A percentile compares a stretch with the other conserved stretches of the same genome.
These are phyloP conservation scores for Acrobasis suavella DNA, from an alignment of 2,888 invertebrate genomes.

Conservation along the genomic window DNA sequence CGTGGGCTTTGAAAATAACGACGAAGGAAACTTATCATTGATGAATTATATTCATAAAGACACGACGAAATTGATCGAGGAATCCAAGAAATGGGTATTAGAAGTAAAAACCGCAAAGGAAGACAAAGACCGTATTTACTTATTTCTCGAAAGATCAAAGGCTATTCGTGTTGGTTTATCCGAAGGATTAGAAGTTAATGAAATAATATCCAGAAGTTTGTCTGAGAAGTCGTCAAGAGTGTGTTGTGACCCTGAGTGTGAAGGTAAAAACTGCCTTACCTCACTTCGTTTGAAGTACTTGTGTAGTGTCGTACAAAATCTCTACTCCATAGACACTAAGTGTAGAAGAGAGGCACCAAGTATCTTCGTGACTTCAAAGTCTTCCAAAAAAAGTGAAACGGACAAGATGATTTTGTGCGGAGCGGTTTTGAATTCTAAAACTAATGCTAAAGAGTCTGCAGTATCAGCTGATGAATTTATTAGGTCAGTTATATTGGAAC, in stretches of 20 bases:
- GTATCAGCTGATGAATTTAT: slow-evolving; percentile 78
- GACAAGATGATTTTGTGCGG: slow-evolving; percentile 76
- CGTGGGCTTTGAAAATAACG: slow-evolving; percentile 32
- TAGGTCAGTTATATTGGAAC: slow-evolving; percentile 58
- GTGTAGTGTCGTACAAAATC: slow-evolving; percentile 51
- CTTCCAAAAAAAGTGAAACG: slow-evolving; percentile 46
- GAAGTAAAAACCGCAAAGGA: slow-evolving; percentile 62
- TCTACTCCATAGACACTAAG: slow-evolving; percentile 44
- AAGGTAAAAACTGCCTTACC: slow-evolving; percentile 51
- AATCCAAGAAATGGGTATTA: slow-evolving; percentile 75
- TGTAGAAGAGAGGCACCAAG: slow-evolving; percentile 27
- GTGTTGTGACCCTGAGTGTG: slow-evolving; percentile 48
- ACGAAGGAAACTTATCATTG: slow-evolving; percentile 39
- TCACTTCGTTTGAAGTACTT: slow-evolving; percentile 58
- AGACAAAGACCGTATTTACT: slow-evolving; percentile 68
- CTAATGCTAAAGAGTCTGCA: slow-evolving; percentile 75
- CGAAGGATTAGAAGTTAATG: slow-evolving; percentile 47
- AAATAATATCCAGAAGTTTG: slow-evolving; percentile 44
- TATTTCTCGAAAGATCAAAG: slow-evolving; percentile 76
- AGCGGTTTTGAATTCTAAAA: slow-evolving; percentile 81
- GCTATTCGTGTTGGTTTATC: slow-evolving; percentile 53
- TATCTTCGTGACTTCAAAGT: slow-evolving; percentile 66
- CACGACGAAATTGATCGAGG: slow-evolving; percentile 55
- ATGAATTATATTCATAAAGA: slow-evolving; percentile 55
- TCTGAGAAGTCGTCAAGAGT: slow-evolving; percentile 35